Conservation (phyloP, 2,888 invertebrate species). For the Drosophila quinaria region DNA sequence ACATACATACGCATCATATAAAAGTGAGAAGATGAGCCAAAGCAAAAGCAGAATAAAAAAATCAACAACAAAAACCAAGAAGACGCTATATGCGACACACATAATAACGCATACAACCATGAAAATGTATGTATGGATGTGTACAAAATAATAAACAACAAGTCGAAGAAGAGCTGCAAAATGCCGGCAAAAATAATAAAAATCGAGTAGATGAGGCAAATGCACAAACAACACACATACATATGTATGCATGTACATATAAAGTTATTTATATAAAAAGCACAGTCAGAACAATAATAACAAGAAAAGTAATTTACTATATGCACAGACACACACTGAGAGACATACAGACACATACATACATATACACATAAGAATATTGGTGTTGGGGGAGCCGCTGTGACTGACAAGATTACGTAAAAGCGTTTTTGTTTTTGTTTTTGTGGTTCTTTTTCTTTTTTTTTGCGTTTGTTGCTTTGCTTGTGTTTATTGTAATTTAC, state of each 20-base stretch:
- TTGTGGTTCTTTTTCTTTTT: constrained; percentile 25
- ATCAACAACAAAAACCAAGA: constrained; percentile 36
- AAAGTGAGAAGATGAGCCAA: constrained; percentile 47
- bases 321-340: background rate
- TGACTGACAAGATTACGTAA: constrained; percentile 65
- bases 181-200: constrained; percentile 72
- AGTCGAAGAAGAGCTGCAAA: constrained; percentile 51
- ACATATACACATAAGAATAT: background rate
- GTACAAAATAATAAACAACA: constrained; percentile 64
- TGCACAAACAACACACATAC: background rate
- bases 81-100: constrained; percentile 32
- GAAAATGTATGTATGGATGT: background rate
- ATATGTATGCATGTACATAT: background rate
- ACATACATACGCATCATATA: constrained; percentile 30
- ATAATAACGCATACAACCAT: constrained; percentile 19
- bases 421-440: constrained; percentile 35
- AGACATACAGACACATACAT: background rate
- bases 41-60: constrained; percentile 30
- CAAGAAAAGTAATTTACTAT: constrained; percentile 34
- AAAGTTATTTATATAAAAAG: constrained; percentile 18
- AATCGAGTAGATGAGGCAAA: constrained; percentile 31
- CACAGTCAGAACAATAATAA: constrained; percentile 34
- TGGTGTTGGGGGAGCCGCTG: constrained; percentile 30
- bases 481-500: constrained; percentile 17
- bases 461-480: constrained; percentile 1